Base-by-base conservation (phyloP, 2,113 vertebrate species). In the Rynchops niger region DNA sequence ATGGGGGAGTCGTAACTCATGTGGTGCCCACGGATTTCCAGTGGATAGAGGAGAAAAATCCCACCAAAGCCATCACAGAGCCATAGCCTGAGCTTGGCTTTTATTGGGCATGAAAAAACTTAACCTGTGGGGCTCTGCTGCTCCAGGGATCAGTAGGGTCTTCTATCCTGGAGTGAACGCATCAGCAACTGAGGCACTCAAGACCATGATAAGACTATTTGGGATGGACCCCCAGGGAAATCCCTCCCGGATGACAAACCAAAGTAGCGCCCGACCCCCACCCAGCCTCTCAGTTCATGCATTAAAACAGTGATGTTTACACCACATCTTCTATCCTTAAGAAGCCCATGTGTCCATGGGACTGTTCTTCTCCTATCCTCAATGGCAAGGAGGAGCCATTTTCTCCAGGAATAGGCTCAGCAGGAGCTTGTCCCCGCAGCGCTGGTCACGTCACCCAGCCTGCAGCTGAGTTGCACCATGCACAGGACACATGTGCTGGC, bases 291-390 rank as follows among this genome's bases (percentile, higher is more conserved):
- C 73, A 3, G 27, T 10, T 3, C 50, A 2, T 5, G 32, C 49
- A 3, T 40, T 45, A 34, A 50, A 23, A 4, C 63, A 61, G 14
- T 1, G 1, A 30, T 4, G 6, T 19, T 76, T 7, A 9, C 79
- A 10, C 11, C 66, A 6, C 74, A 19, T 30, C 65, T 49, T 23
- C 59, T 47, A 42, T 8, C 66, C 56, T 32, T 27, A 30, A 2
- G 0, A 1, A 63, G 34, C 47, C 27, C 42, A 4, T 0, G 8
- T 2, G 12, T 9, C 76, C 17, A 0, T 2, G 40, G 62, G 20
- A 61, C 36, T 2, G 0, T 8, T 62, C 50, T 30, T 55, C 30
- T 72, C 53, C 26, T 11, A 0, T 4, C 78, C 43, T 22, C 62
- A 5, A 22, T 3, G 23, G 15, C 34, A 43, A 42, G 30, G 30